A percentile compares a stretch with the other conserved stretches of the same genome.
phyloP scores from a whole-genome alignment of 2,888 invertebrate genomes.

The Aleiodes testaceus region DNA sequence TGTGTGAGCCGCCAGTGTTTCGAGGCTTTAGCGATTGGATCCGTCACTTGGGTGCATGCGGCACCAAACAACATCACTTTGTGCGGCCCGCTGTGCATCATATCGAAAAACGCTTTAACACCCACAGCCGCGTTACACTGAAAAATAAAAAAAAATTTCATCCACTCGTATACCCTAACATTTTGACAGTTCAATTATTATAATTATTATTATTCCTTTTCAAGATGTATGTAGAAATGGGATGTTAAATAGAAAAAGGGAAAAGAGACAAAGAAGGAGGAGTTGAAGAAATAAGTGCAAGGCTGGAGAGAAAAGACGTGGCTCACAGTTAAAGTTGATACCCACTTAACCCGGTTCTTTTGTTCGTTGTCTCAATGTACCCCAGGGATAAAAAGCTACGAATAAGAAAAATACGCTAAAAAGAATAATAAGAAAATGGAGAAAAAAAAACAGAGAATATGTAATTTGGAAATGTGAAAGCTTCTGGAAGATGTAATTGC shows the following conservation, averaged over 20 bases:
- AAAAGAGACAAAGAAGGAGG: neutral
- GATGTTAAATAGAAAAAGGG: too few relatives aligned
- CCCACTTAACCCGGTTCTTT: slow-evolving; percentile 60
- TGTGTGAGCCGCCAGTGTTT: slow-evolving; percentile 98
- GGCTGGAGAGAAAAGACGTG: slow-evolving; percentile 11
- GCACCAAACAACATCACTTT: slow-evolving; percentile 97
- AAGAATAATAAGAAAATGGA: slow-evolving; percentile 15
- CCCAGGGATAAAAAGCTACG: slow-evolving; percentile 27
- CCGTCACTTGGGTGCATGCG: slow-evolving; percentile 96
- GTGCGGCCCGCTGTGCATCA: slow-evolving; percentile 94
- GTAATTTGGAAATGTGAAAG: slow-evolving; percentile 4
- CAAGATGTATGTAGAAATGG: too few relatives aligned
- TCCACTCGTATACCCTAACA: neutral
- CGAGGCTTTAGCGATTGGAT: slow-evolving; percentile 96
- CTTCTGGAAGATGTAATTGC: neutral
- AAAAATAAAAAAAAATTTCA: slow-evolving; percentile 54
- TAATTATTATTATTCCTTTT: neutral
- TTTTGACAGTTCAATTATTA: neutral
- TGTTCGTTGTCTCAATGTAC: slow-evolving; percentile 50
- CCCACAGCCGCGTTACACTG: slow-evolving; percentile 96
- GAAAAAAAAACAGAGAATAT: slow-evolving; percentile 1
- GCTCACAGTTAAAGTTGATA: slow-evolving; percentile 55
- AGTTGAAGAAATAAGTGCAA: slow-evolving; percentile 28
- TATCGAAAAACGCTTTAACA: slow-evolving; percentile 95
- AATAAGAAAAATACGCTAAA: slow-evolving; percentile 1